Evolutionary conservation across 2,888 invertebrate species (phyloP).

Genomic region (Syrphus vitripennis): DNA sequence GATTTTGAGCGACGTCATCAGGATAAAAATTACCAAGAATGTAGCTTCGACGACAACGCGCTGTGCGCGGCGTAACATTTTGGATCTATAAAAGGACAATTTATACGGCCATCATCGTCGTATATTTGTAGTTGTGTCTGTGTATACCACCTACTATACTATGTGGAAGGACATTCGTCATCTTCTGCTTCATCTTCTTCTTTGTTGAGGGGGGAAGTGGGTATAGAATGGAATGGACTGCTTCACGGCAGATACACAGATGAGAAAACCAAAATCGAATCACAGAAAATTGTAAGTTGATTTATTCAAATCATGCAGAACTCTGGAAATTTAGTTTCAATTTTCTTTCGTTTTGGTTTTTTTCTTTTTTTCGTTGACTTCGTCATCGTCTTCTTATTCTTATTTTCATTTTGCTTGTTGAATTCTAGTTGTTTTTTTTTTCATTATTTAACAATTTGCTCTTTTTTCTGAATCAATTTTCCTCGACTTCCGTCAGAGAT

Average conservation of each 20-base stretch:
- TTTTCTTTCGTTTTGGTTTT: constrained; percentile 52
- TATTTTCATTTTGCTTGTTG: constrained; percentile 1
- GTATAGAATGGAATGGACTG: constrained; percentile 26
- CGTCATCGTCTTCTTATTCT: background rate
- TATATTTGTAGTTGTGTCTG: background rate
- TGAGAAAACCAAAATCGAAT: constrained; percentile 72
- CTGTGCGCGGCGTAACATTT: constrained; percentile 10
- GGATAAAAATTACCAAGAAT: constrained; percentile 54
- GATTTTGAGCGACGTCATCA: constrained; percentile 70
- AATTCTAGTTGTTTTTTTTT: background rate
- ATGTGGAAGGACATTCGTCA: constrained; percentile 38
- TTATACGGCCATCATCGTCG: constrained; percentile 21
- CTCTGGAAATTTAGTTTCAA: constrained; percentile 70
- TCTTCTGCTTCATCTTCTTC: constrained; percentile 6
- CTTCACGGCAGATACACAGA: constrained; percentile 47
- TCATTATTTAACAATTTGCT: constrained; percentile 21
- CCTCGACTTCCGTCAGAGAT: constrained; percentile 38
- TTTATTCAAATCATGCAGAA: constrained; percentile 73
- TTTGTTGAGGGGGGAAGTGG: background rate
- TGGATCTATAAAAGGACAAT: constrained; percentile 53
- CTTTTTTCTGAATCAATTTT: constrained; percentile 40
- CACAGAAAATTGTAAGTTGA: constrained; percentile 72
- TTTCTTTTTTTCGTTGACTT: background rate
- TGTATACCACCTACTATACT: background rate
- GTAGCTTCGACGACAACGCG: constrained; percentile 25